These are phyloP conservation scores for Pseudachorutes palmiensis DNA, from an alignment of 1,140 invertebrate species.

Conservation along the genomic window DNA sequence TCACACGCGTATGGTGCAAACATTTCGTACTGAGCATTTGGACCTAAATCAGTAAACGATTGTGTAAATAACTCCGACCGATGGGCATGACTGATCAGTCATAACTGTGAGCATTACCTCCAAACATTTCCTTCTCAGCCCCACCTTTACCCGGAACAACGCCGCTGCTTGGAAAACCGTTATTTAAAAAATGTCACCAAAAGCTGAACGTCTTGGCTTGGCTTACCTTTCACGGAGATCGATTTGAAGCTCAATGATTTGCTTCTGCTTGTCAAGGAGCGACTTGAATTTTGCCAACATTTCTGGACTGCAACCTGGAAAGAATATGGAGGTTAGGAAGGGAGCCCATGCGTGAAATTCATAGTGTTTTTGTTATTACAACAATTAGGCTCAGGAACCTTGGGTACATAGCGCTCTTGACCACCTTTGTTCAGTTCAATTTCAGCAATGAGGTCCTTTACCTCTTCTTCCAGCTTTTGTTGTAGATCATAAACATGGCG, in stretches of 20 bases:
- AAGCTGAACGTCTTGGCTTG: not conserved
- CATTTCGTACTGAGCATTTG: not conserved
- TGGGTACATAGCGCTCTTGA: no score
- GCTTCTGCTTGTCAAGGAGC: not conserved
- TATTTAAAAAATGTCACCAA: no score
- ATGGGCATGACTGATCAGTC: no score
- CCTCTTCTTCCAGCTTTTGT: not conserved
- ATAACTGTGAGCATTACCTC: no score
- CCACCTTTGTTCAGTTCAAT: not conserved
- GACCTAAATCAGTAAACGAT: no score
- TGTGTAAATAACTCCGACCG: no score
- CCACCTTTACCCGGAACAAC: no score
- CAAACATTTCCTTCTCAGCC: no score
- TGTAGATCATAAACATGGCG: not conserved
- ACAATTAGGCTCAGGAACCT: no score
- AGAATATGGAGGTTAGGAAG: not conserved
- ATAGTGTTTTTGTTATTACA: not conserved
- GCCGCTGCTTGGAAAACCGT: no score
- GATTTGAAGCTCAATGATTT: slow-evolving; percentile 7
- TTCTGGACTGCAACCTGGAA: slow-evolving; percentile 5
- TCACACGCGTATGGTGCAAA: not conserved
- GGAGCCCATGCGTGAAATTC: not conserved
- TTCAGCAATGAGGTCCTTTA: not conserved
- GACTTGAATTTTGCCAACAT: not conserved
- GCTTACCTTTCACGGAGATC: slow-evolving; percentile 2